Evolutionary conservation across 2,113 vertebrate species (phyloP), one percentile per base, ranked within the genome.

Genomic region (Macaca nemestrina): DNA sequence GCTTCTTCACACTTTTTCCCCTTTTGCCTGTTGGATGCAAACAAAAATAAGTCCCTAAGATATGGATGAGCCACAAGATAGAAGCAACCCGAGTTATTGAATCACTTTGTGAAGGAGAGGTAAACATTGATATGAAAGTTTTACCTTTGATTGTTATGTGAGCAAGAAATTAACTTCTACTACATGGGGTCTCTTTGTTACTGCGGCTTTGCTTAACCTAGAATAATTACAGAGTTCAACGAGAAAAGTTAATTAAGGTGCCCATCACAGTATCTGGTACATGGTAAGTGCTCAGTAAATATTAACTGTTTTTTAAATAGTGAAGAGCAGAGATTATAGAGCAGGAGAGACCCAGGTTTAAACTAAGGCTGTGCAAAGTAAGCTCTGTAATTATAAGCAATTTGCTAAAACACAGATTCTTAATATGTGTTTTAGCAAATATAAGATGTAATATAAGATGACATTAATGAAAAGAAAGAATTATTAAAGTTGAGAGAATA

Each of bases 391-490:
- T 92, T 73, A 86, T 70, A 75, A 86, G 38, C 78, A 90, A 88
- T 75, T 95, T 95, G 79, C 55, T 93, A 83, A 88, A 81, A 55
- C 23, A 50, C 35, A 79, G 35, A 75, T 25, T 30, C 84, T 93
- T 88, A 32, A 96, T 87, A 45, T 45, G 43, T 45, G 43, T 45
- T 45, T 45, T 45, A 45, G 43, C 43, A 45, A 45, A 45, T 45
- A 45, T 45, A 45, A 45, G 43, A 45, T 80, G 8, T 93, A 16
- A 86, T 84, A 84, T 38, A 95, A 45, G 4, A 38, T 9, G 20
- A 79, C 32, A 80, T 50, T 75, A 90, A 90, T 75, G 70, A 70
- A 75, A 94, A 94, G 18, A 32, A 57, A 90, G 81, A 93, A 86
- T 38, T 70, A 81, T 72, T 57, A 72, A 88, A 90, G 64, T 27